Base-by-base conservation (phyloP, 1,140 invertebrate species). In the Listronotus oregonensis region DNA sequence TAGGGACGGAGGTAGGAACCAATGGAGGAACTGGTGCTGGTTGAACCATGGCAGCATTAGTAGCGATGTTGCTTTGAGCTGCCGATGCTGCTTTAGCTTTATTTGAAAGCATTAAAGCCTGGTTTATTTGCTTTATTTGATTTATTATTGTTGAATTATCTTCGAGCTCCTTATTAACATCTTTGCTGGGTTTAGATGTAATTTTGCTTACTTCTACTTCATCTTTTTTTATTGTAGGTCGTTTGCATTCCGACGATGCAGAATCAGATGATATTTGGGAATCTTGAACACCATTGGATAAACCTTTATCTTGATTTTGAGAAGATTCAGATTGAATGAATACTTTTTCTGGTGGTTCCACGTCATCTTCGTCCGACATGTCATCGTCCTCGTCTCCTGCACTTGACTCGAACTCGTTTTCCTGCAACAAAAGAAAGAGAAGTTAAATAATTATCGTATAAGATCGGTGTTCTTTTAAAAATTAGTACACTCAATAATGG, bases 51-150 rank as follows among this genome's bases (percentile, higher is more conserved):
- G 18, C n/a, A 8, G 34, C 11, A 37, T 37, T 37, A 8, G 8
- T 46, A 46, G 2, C 14, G 9, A 5, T 44, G 12, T 46, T 18
- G 6, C 10, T 31, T 8, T 12, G n/a, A 21, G 52, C 10, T n/a
- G 52, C 6, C 4, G 27, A 37, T 11, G 58, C 17, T 11, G 31
- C 55, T 39, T 57, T 58, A 0, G 46, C 56, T 50, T 61, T 66
- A 51, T 66, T 66, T 15, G 56, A 61, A 42, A 50, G 49, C 11
- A 66, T 61, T n/a, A 66, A 15, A 9, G 64, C 56, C 17, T 66
- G 32, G 40, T 61, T 54, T 11, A 66, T 60, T 39, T 66, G 44
- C 10, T 66, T 66, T n/a, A 66, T 54, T 31, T 61, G 64, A 21
- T 21, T 55, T 27, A 66, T 66, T 39, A 66, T 66, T 31, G 47